phyloP scores from a whole-genome alignment of 2,113 vertebrate genomes.

The Todiramphus saurophagus region DNA sequence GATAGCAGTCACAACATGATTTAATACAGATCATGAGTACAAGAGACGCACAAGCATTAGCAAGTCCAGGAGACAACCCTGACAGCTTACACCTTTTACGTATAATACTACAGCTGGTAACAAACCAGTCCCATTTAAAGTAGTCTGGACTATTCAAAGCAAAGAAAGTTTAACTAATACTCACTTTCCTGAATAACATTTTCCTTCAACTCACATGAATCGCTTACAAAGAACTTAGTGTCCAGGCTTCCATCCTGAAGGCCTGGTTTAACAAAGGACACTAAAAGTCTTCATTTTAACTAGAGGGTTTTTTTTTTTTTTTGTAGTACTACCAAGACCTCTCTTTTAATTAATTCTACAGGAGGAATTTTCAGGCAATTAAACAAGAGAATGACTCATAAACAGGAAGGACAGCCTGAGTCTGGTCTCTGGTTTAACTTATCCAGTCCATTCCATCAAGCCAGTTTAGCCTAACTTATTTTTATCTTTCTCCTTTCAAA shows the following conservation, averaged over 20 bases:
- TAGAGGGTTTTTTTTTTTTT: neutral
- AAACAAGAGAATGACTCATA: neutral
- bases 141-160: neutral
- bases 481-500: conserved; percentile 1
- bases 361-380: neutral
- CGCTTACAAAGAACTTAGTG: neutral
- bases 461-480: neutral
- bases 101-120: neutral
- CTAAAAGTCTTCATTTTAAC: neutral
- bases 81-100: neutral
- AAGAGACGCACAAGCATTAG: neutral
- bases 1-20: neutral
- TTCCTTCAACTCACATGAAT: neutral
- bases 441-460: neutral
- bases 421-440: neutral
- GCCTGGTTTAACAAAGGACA: neutral
- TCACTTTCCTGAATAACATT: neutral
- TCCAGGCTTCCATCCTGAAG: neutral
- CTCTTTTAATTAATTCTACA: conserved; percentile 36
- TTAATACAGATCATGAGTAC: neutral
- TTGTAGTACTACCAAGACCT: neutral
- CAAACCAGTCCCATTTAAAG: neutral
- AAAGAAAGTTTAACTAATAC: neutral
- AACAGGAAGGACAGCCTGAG: conserved; percentile 22
- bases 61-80: neutral